These are phyloP conservation scores for Ammodramus savannarum DNA, from an alignment of 2,113 vertebrate species.

Conservation along the genomic window DNA sequence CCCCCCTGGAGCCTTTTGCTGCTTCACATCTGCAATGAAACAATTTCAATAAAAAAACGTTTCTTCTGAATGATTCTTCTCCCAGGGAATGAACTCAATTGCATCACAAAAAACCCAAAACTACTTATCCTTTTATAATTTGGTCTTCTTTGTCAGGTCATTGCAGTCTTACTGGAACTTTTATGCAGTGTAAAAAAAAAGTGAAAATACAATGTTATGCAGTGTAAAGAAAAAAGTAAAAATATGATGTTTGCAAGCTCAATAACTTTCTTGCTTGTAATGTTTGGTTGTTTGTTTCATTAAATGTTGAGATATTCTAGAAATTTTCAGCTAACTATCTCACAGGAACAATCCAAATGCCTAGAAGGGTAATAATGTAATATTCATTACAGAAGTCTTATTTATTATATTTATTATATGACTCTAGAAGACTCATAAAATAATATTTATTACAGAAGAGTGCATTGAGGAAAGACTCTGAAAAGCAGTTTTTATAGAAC, in stretches of 20 bases:
- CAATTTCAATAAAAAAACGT: background rate
- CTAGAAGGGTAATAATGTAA: background rate
- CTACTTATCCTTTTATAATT: background rate
- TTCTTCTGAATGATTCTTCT: background rate
- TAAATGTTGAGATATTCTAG: background rate
- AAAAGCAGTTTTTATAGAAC: background rate
- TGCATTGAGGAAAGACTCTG: background rate
- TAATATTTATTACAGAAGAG: background rate
- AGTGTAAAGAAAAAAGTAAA: background rate
- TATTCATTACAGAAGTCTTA: background rate
- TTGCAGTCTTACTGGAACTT: background rate
- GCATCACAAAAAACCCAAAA: background rate
- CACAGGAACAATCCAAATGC: background rate
- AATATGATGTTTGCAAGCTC: background rate
- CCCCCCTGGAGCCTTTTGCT: background rate
- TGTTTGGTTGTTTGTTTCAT: background rate
- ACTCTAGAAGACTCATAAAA: background rate
- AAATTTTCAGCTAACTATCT: background rate
- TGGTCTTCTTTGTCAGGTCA: background rate
- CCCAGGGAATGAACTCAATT: background rate
- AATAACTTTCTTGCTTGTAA: background rate
- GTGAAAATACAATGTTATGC: background rate
- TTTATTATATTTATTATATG: background rate
- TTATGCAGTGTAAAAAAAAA: background rate
- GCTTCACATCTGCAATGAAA: background rate